phyloP scores from a whole-genome alignment of 2,888 invertebrate genomes.

The Xestia c-nigrum region DNA sequence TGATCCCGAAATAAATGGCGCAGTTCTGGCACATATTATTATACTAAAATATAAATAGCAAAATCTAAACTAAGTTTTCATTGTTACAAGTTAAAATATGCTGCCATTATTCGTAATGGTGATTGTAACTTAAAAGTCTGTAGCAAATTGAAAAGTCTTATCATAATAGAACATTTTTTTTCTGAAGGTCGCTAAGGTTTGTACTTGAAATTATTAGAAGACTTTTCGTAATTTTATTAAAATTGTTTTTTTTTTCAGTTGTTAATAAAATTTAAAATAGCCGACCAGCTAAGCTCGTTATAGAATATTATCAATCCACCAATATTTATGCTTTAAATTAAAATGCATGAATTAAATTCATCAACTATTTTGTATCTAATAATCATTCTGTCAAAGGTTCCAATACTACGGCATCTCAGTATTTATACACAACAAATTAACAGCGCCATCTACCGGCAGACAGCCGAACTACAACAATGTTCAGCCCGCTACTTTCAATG shows the following conservation, averaged over 20 bases:
- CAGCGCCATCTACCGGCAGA: slow-evolving; percentile 64
- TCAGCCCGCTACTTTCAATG: slow-evolving; percentile 26
- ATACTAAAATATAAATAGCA: neutral
- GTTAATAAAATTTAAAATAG: no score
- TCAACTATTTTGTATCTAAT: neutral
- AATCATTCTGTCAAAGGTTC: neutral
- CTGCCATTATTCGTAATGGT: slow-evolving; percentile 18
- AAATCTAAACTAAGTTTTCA: neutral
- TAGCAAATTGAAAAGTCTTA: neutral
- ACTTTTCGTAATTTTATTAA: neutral
- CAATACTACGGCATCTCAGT: neutral
- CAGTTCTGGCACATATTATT: neutral
- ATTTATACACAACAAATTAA: neutral
- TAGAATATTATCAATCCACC: neutral
- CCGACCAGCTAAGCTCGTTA: no score
- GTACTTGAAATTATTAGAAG: neutral
- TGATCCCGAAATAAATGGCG: neutral
- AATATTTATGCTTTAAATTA: neutral
- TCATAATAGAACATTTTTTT: neutral
- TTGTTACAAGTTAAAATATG: neutral
- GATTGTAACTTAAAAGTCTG: slow-evolving; percentile 8
- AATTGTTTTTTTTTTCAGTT: neutral
- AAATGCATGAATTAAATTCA: neutral
- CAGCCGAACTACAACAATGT: slow-evolving; percentile 51
- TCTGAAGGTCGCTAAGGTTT: no score